Base-by-base conservation (phyloP, 2,888 invertebrate species). In the Allophyes oxyacanthae region DNA sequence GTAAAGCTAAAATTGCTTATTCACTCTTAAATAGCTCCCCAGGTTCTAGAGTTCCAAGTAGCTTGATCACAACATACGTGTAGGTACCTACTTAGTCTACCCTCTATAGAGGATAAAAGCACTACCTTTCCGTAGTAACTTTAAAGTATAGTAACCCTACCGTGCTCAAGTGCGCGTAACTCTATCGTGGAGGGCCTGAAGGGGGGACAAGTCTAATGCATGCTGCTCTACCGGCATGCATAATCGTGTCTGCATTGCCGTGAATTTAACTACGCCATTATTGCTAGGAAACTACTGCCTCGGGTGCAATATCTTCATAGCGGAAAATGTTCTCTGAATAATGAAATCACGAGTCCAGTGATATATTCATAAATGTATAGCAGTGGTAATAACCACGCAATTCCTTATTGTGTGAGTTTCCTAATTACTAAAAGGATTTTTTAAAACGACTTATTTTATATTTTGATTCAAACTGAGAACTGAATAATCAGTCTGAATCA, bases 81-180 rank as follows among this genome's bases (percentile, higher is more conserved):
- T n/a, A n/a, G n/a, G n/a, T 44, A 25, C 38, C 26, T 61, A 33
- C 36, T 26, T 64, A 43, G 38, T 34, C 34, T 49, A 32, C 45
- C 42, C 32, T 30, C 15, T 15, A 11, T 33, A 34, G 44, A 45
- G 50, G 50, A 49, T 61, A 58, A 58, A 66, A 69, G 52, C 62
- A 55, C 44, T 60, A 48, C 59, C 41, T 53, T 58, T 57, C 53
- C 42, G 66, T 50, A 67, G 58, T 60, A 54, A 56, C 43, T 73
- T 59, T 65, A 57, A 63, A 73, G 69, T 59, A 58, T 62, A 61
- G 59, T 45, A 60, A 68, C 64, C 4, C 54, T 64, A 65, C 48
- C 86, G 85, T 87, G 87, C 84, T 83, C 75, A 84, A 87, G 86
- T 83, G 76, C 54, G 65, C 79, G 75, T 80, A 79, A 82, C 79